Evolutionary conservation across 2,888 invertebrate species (phyloP), one percentile per base, ranked within the genome.

Genomic region (Eurytoma adleriae): DNA sequence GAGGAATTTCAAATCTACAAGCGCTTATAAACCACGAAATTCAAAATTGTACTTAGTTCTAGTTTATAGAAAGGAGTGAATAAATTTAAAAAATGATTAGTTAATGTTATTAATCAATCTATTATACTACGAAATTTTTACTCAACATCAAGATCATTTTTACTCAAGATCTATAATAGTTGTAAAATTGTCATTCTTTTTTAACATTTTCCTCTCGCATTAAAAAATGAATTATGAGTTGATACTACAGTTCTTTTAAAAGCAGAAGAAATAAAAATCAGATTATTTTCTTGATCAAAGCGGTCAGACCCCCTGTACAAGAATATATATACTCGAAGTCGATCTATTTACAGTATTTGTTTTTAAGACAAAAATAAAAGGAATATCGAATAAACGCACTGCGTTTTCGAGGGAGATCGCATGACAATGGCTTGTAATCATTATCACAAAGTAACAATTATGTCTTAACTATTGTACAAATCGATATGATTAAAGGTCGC

Each of bases 381-480:
- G 40, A 72, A 20, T 67, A 30, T 20, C 30, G 67, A 56, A 73
- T 24, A 10, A 78, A 81, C 74, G 78, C 81, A 67, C 78, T 3
- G 67, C 74, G 78, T 61, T 75, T 61, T 27, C 50, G 12, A 40
- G 50, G 56, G 50, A 81, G 59, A 78, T 78, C 75, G 30, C n/a
- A 71, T 75, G 56, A 67, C 69, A 18, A 66, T 66, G 70, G 56
- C 27, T 67, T 71, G 30, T 72, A 68, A 75, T 75, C 62, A 71
- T 78, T 81, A 78, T 78, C 75, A 81, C 71, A 78, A 81, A 72
- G 12, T 69, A 81, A 74, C 71, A 68, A 81, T 81, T 40, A 71
- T 72, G 71, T 59, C 62, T 68, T 67, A 78, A 56, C 24, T 78
- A 73, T 75, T 66, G 70, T 77, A 76, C 66, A 78, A 74, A 74